Evolutionary conservation across 2,888 invertebrate species (phyloP).

Genomic region (Mythimna pallens): DNA sequence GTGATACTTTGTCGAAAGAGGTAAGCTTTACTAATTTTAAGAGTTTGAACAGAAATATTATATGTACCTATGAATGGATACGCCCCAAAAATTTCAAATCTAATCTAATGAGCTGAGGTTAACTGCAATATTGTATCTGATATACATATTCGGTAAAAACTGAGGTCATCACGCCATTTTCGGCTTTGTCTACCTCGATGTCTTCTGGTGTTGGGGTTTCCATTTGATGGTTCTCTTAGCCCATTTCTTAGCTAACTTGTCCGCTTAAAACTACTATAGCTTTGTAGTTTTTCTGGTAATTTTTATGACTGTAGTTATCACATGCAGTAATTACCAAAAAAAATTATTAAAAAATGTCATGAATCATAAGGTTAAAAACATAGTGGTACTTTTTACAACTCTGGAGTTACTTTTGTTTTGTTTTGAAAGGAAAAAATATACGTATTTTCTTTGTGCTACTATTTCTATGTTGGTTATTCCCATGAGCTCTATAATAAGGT

Average conservation of each 20-base stretch:
- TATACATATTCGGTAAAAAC: too few relatives aligned
- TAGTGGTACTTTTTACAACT: background rate
- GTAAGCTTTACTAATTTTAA: background rate
- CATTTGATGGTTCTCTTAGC: too few relatives aligned
- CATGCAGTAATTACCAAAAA: background rate
- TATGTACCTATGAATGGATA: too few relatives aligned
- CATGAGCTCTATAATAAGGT: conserved; percentile 33
- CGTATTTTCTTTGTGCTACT: background rate
- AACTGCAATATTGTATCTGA: too few relatives aligned
- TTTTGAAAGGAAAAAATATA: background rate
- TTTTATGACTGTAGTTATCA: background rate
- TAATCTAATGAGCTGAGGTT: too few relatives aligned
- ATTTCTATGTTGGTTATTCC: background rate
- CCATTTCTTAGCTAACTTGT: background rate
- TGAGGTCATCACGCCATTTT: too few relatives aligned
- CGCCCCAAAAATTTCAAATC: too few relatives aligned
- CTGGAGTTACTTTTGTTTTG: background rate
- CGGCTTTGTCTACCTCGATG: too few relatives aligned
- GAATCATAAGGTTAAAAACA: background rate
- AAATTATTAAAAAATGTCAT: too few relatives aligned
- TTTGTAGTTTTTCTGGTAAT: background rate
- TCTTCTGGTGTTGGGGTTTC: too few relatives aligned
- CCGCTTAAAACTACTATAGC: rapidly evolving
- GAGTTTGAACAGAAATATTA: background rate
- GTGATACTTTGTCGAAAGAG: background rate